A percentile compares a stretch with the other conserved stretches of the same genome.
Evolutionary conservation across 1,140 invertebrate genomes (phyloP).

Genomic region (Epicauta chinensis): DNA sequence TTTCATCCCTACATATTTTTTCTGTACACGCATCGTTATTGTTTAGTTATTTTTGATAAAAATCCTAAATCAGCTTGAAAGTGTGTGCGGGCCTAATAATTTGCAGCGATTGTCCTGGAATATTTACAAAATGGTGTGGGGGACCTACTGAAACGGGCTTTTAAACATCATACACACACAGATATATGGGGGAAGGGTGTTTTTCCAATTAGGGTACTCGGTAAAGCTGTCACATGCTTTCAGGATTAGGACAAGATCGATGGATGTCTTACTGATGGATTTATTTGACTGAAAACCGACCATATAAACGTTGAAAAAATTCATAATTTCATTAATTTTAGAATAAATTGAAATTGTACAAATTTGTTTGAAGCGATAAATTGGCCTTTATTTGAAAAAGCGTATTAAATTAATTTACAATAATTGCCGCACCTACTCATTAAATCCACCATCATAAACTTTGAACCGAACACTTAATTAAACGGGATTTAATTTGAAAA

Average conservation of each 20-base stretch:
- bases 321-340: no score
- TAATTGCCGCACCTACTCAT: no score
- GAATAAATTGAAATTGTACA: no score
- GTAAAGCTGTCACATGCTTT: slow-evolving; percentile 16
- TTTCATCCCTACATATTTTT: no score
- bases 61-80: slow-evolving; percentile 4
- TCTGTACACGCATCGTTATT: no score
- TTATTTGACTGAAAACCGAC: slow-evolving; percentile 6
- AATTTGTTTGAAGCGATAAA: no score
- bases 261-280: slow-evolving; percentile 7
- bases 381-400: no score
- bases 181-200: slow-evolving; percentile 9
- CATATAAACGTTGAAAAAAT: background rate
- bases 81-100: slow-evolving; percentile 12
- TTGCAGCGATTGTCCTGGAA: slow-evolving; percentile 19
- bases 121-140: slow-evolving; percentile 13
- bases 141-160: slow-evolving; percentile 4
- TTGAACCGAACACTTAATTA: no score
- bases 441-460: no score
- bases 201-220: slow-evolving; percentile 24
- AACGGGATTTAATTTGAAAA: no score
- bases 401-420: no score
- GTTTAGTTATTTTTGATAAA: no score
- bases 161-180: slow-evolving; percentile 10
- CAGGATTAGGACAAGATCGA: slow-evolving; percentile 20